These are phyloP conservation scores for Mylabris sibirica DNA, from an alignment of 2,888 invertebrate species.

Conservation along the genomic window DNA sequence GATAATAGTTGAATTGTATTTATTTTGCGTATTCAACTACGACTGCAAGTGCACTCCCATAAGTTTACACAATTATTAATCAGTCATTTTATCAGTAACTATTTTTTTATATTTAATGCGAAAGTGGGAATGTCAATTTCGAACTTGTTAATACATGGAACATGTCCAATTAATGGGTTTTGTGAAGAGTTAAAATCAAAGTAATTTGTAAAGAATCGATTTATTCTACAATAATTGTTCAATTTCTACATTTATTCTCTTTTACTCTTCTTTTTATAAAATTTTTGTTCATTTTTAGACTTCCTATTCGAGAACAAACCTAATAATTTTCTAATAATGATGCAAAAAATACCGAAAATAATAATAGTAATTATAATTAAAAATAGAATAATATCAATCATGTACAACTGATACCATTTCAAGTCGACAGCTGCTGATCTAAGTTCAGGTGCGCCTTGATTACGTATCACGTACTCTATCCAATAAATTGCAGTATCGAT, in stretches of 20 bases:
- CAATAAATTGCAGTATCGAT: conserved; percentile 43
- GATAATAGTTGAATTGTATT: not conserved
- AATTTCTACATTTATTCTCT: too few relatives aligned
- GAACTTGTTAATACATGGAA: too few relatives aligned
- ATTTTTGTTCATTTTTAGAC: not conserved
- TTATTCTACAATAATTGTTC: too few relatives aligned
- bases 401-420: conserved; percentile 42
- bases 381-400: conserved; percentile 36
- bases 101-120: too few relatives aligned
- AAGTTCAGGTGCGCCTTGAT: conserved; percentile 43
- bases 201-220: too few relatives aligned
- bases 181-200: too few relatives aligned
- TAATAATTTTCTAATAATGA: conserved; percentile 2
- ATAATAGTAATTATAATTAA: conserved; percentile 16
- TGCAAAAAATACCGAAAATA: not conserved
- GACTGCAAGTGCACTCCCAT: too few relatives aligned
- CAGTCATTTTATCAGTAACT: too few relatives aligned
- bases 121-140: too few relatives aligned
- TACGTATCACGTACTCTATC: conserved; percentile 43
- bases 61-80: too few relatives aligned
- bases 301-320: not conserved
- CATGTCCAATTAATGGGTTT: too few relatives aligned
- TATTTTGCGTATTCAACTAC: too few relatives aligned
- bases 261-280: conserved; percentile 9
- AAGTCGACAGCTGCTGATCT: conserved; percentile 40